These are phyloP conservation scores for Mellivora capensis DNA, from an alignment of 2,113 vertebrate species.

Conservation along the genomic window DNA sequence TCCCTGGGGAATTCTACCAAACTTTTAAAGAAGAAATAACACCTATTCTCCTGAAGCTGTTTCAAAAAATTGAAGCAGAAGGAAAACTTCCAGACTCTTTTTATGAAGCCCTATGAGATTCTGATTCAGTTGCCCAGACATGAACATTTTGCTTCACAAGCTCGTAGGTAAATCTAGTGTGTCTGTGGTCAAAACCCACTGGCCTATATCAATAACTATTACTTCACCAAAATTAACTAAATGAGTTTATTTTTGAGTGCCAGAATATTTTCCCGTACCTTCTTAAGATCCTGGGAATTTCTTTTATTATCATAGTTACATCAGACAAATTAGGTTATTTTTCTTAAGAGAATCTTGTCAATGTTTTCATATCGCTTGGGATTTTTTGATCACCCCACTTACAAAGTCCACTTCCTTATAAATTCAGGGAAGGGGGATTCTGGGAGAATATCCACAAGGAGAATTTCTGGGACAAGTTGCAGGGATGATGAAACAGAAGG, in stretches of 20 bases:
- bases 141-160: not conserved
- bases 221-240: not conserved
- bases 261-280: not conserved
- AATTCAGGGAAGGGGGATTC: constrained; percentile 34
- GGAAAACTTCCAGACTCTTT: too few relatives aligned
- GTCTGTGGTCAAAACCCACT: not conserved
- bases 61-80: too few relatives aligned
- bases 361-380: constrained; percentile 57
- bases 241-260: not conserved
- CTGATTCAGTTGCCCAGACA: not conserved
- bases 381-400: constrained; percentile 59
- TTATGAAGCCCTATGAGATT: not conserved
- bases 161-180: not conserved
- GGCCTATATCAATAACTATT: not conserved
- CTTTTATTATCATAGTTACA: not conserved
- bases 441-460: not conserved
- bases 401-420: not conserved
- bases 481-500: not conserved
- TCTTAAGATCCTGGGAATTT: constrained; percentile 16
- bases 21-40: too few relatives aligned
- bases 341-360: constrained; percentile 70
- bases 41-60: too few relatives aligned
- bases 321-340: constrained; percentile 34
- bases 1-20: too few relatives aligned
- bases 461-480: constrained; percentile 25